Evolutionary conservation across 2,888 invertebrate genomes (phyloP), one percentile per base, ranked within the genome.

Genomic region (Melipona beecheii): DNA sequence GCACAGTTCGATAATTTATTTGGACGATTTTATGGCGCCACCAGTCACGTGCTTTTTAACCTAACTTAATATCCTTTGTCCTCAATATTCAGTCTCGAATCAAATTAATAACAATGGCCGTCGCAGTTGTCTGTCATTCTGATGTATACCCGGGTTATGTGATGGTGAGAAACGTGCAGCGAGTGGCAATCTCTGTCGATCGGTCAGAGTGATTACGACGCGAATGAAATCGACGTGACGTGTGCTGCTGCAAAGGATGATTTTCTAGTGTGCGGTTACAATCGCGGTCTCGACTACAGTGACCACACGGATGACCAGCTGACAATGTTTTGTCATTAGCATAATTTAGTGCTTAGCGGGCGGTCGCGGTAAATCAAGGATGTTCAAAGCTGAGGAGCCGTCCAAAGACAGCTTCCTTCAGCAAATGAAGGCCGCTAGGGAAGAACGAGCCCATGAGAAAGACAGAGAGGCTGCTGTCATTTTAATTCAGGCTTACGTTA

Each of bases 391-490:
- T 89, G 94, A 95, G 52, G 96, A 97, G 90, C 96, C 96, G 56
- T 96, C 96, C 90, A 98, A 97, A 94, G 96, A 96, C 90, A 96
- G 95, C 89, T 98, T 99, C 94, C 95, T 99, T 92, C 98, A 98
- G 94, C 98, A 98, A 93, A 98, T 98, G 6, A 98, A 98, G 95
- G 97, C 97, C 50, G 98, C 98, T 21, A 96, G 99, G 83, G 98
- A 98, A 93, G 98, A 98, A 94, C 96, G 99, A 79, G 98, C 98
- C 0, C 95, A 97, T 75, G 98, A 98, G 92, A 98, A 98, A 93
- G 96, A 96, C 86, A 96, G 96, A 84, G 98, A 98, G 91, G 95
- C 95, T 87, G 97, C 98, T 54, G 97, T 97, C 62, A 95, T 96
- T 56, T 95, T 96, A 87, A 96, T 98, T 86, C 98, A 98, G 94